phyloP scores from a whole-genome alignment of 2,888 invertebrate genomes.

The Heliconius cydno region DNA sequence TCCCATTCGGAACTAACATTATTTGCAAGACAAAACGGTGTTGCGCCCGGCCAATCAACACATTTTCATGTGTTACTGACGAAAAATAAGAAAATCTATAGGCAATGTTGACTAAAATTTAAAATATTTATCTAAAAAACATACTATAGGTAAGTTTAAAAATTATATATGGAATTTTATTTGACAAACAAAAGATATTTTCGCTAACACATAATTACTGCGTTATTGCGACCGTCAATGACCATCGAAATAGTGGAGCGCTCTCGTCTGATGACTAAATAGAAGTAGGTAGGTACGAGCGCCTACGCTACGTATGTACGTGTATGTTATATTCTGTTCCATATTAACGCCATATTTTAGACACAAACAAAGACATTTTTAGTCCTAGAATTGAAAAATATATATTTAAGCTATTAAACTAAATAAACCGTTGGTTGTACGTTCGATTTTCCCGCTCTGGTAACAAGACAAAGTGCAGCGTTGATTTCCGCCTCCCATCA shows the following conservation, averaged over 20 bases:
- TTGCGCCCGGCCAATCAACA: too few species aligned
- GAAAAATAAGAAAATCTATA: too few species aligned
- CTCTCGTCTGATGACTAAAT: not conserved
- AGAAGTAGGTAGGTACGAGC: not conserved
- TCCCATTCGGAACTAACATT: too few species aligned
- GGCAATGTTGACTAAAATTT: too few species aligned
- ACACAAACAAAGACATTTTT: not conserved
- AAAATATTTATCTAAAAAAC: too few species aligned
- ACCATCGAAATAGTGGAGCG: conserved; percentile 11
- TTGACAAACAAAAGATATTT: conserved; percentile 3
- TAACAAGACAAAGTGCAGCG: too few species aligned
- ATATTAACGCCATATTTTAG: not conserved
- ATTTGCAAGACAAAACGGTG: too few species aligned
- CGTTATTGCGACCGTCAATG: conserved; percentile 12
- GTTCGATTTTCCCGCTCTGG: too few species aligned
- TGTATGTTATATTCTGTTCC: not conserved
- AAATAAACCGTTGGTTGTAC: too few species aligned
- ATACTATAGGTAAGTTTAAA: not conserved
- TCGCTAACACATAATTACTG: conserved; percentile 8
- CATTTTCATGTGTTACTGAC: too few species aligned
- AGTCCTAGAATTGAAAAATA: too few species aligned
- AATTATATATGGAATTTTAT: not conserved
- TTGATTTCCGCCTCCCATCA: not conserved
- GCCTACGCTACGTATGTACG: not conserved
- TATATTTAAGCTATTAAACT: too few species aligned